Percentiles rank a stretch among this genome's conserved stretches.
These are phyloP conservation scores for Mythimna albipuncta DNA, from an alignment of 2,888 invertebrate species.

Conservation along the genomic window DNA sequence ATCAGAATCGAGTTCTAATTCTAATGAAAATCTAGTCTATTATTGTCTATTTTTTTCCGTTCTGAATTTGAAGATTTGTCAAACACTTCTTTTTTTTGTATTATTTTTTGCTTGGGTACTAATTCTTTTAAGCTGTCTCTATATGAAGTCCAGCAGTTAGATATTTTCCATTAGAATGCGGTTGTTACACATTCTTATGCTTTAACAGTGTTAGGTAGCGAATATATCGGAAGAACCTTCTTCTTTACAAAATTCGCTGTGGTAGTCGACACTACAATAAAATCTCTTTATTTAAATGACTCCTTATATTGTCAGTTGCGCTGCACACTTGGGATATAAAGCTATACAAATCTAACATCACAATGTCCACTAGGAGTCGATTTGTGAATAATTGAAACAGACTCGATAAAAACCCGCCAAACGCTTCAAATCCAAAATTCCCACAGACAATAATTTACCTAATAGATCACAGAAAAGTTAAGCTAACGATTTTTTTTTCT, in stretches of 20 bases:
- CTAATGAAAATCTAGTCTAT: too few relatives aligned
- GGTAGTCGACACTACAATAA: not conserved
- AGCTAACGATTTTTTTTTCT: constrained; percentile 38
- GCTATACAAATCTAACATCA: too few relatives aligned
- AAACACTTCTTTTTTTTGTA: too few relatives aligned
- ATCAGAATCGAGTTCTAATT: too few relatives aligned
- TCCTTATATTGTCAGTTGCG: not conserved
- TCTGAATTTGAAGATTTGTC: too few relatives aligned
- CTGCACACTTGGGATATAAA: too few relatives aligned
- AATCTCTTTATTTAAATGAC: not conserved
- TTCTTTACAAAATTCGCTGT: not conserved
- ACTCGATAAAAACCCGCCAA: constrained; percentile 22
- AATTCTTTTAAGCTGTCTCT: too few relatives aligned
- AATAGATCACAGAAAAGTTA: not conserved
- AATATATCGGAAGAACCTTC: not conserved
- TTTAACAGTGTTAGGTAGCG: not conserved
- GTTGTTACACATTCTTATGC: not conserved
- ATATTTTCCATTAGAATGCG: not conserved
- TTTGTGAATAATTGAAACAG: too few relatives aligned
- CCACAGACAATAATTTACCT: not conserved
- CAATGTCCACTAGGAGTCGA: too few relatives aligned
- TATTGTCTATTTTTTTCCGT: too few relatives aligned
- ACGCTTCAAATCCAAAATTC: not conserved
- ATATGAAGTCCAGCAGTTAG: too few relatives aligned
- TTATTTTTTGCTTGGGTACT: too few relatives aligned